Conservation (phyloP, 1,140 invertebrate species). For the Magallana ariakensis region DNA sequence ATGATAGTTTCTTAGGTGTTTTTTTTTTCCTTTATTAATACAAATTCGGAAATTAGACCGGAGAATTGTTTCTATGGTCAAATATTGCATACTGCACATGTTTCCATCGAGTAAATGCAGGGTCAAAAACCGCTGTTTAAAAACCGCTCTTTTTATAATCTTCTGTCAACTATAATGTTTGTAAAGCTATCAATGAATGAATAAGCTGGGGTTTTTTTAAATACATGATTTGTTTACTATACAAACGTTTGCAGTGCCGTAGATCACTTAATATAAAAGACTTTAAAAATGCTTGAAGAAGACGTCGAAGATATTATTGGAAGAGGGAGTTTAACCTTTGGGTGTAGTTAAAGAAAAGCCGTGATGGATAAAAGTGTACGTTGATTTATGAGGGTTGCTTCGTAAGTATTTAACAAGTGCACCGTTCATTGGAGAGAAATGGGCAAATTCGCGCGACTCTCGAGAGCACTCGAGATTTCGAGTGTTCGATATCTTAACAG, state of each 20-base stretch:
- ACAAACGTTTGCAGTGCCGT: background rate
- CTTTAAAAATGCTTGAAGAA: background rate
- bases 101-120: background rate
- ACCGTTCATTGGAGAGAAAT: conserved; percentile 22
- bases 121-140: background rate
- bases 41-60: too few species aligned
- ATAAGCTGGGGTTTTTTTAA: background rate
- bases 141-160: background rate
- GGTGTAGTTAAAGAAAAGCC: conserved; percentile 31
- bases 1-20: too few species aligned
- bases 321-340: conserved; percentile 1
- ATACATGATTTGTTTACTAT: background rate
- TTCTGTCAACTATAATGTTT: background rate
- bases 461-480: conserved; percentile 8
- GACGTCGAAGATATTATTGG: background rate
- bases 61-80: too few species aligned
- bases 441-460: conserved; percentile 29
- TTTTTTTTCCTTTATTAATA: too few species aligned
- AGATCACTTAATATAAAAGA: background rate
- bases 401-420: conserved; percentile 27
- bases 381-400: conserved; percentile 22
- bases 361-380: conserved; percentile 26
- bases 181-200: background rate
- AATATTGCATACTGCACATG: too few species aligned
- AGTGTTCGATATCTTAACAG: conserved; percentile 32